Base-by-base conservation (phyloP, 2,113 vertebrate species). In the Fukomys damarensis region DNA sequence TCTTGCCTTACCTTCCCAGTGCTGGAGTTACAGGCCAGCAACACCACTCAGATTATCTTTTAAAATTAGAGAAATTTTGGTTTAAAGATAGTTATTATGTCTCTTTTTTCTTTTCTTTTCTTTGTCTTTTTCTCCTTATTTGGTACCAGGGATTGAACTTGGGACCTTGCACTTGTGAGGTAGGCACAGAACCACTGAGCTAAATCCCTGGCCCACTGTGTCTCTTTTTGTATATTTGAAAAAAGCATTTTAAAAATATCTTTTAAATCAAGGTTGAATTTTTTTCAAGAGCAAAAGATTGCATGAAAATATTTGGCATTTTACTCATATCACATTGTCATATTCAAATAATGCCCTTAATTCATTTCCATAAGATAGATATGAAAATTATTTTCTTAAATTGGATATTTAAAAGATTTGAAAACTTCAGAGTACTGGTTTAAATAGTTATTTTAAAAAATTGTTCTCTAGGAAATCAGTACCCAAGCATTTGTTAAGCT, bases 401-500 rank as follows among this genome's bases (percentile, higher is more conserved):
- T 43, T 90, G 11, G 28, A 0, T 88, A 61, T 88, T 85, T 85
- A 89, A 97, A 91, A n/a, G 79, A 46, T 35, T 87, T 38, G 32
- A 85, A 59, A 41, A 56, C 82, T 93, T 14, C 59, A 83, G 91
- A 49, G 12, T 46, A 65, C 8, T 46, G 59, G 49, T 54, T 86
- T 54, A 93, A 87, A 7, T 95, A 43, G 3, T 5, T 70, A 84
- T 92, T 89, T 85, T 59, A 46, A 80, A 49, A 94, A 80, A 92
- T n/a, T 88, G 3, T 49, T 89, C 41, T 97, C 81, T 3, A 66
- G 72, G 52, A 91, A 86, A 65, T 85, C 41, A 92, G 0, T 94
- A 65, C 0, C 35, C n/a, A 86, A n/a, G 5, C 68, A 74, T 79
- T 22, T 91, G 12, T 58, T 92, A 92, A 95, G 7, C 68, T 84